Conservation (phyloP, 2,113 vertebrate species). For the Callionymus lyra region DNA sequence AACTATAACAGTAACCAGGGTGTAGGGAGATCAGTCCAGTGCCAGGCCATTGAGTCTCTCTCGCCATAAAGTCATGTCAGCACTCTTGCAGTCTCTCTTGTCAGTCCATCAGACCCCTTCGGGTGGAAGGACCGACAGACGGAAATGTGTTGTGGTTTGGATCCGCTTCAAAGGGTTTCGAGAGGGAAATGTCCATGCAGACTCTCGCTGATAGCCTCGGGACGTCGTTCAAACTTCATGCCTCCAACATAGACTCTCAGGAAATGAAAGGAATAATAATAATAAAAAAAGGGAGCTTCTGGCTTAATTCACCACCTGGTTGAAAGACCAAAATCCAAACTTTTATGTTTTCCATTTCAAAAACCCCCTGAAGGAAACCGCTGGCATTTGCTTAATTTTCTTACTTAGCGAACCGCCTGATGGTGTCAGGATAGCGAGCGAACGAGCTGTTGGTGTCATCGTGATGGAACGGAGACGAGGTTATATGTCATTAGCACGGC, state of each 20-base stretch:
- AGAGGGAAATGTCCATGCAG: conserved; percentile 41
- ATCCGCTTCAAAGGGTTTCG: conserved; percentile 8
- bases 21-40: no score
- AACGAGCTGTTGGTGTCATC: conserved; percentile 4
- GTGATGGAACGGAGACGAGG: conserved; percentile 34
- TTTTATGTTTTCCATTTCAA: conserved; percentile 23
- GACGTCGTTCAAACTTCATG: conserved; percentile 26
- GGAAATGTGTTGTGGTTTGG: background rate
- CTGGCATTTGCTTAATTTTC: conserved; percentile 19
- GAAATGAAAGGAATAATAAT: conserved; percentile 9
- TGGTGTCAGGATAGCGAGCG: conserved; percentile 13
- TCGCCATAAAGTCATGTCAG: background rate
- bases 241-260: conserved; percentile 23
- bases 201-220: conserved; percentile 35
- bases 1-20: no score
- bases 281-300: conserved; percentile 18
- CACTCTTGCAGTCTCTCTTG: background rate
- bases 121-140: conserved; percentile 1
- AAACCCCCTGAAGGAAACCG: conserved; percentile 13
- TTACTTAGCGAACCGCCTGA: conserved; percentile 18
- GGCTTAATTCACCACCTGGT: background rate
- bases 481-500: conserved; percentile 39
- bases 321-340: conserved; percentile 18
- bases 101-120: conserved; percentile 2
- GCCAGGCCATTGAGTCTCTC: no score